A percentile compares a stretch with the other conserved stretches of the same genome.
Evolutionary conservation across 2,113 vertebrate genomes (phyloP).

Genomic region (Alectura lathami): DNA sequence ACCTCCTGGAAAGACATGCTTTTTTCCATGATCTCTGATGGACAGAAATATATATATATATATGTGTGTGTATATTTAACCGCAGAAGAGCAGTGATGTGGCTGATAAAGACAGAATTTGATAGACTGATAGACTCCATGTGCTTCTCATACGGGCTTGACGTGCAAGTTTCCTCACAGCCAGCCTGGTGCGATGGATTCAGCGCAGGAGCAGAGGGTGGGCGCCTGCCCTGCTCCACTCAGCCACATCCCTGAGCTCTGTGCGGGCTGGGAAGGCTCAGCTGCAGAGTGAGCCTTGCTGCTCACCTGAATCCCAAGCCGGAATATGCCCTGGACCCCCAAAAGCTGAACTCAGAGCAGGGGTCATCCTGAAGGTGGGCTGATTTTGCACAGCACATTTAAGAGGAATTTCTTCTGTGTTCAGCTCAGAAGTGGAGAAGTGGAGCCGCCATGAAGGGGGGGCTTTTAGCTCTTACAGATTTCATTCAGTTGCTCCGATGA

Average conservation of each 20-base stretch:
- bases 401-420: neutral
- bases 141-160: neutral
- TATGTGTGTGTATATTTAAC: too few species aligned
- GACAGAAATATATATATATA: too few species aligned
- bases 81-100: neutral
- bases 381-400: neutral
- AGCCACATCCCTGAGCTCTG: neutral
- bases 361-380: neutral
- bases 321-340: neutral
- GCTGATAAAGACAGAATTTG: neutral
- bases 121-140: neutral
- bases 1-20: neutral
- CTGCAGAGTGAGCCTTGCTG: neutral
- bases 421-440: neutral
- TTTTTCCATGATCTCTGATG: neutral
- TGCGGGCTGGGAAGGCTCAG: neutral
- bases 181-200: neutral
- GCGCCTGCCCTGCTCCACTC: neutral
- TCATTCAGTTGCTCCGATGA: constrained; percentile 47
- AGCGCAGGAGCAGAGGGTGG: neutral
- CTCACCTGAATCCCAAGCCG: neutral
- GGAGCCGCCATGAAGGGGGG: neutral
- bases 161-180: neutral
- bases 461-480: constrained; percentile 42
- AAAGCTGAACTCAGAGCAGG: neutral